These are phyloP conservation scores for Lydus trimaculatus DNA, from an alignment of 2,888 invertebrate genomes.

Conservation along the genomic window DNA sequence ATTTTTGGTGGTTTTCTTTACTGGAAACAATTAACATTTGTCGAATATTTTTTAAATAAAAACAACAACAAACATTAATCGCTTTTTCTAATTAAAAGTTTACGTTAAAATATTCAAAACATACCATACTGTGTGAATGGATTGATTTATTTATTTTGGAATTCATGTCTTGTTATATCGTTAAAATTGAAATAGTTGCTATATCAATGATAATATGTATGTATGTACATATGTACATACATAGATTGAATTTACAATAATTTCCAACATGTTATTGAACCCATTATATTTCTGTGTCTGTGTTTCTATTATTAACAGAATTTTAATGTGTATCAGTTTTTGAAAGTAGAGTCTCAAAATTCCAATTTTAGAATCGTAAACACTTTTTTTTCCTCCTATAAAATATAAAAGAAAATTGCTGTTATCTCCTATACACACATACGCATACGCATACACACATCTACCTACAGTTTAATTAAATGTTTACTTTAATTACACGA, in stretches of 20 bases:
- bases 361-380: neutral
- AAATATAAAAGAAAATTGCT: no score
- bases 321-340: neutral
- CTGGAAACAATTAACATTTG: neutral
- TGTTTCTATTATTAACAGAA: constrained; percentile 1
- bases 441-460: neutral
- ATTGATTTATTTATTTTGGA: neutral
- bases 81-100: constrained; percentile 6
- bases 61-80: constrained; percentile 5
- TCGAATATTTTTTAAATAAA: neutral
- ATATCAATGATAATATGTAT: neutral
- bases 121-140: neutral
- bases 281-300: neutral
- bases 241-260: neutral
- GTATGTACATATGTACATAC: neutral
- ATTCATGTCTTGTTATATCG: neutral
- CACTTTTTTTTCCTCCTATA: neutral
- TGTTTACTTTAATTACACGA: neutral
- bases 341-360: constrained; percentile 4
- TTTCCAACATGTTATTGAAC: constrained; percentile 3
- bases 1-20: no score
- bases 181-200: no score
- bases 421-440: neutral
- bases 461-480: neutral
- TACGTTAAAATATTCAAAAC: neutral